Base-by-base conservation (phyloP, 2,113 vertebrate species). In the Sander lucioperca region DNA sequence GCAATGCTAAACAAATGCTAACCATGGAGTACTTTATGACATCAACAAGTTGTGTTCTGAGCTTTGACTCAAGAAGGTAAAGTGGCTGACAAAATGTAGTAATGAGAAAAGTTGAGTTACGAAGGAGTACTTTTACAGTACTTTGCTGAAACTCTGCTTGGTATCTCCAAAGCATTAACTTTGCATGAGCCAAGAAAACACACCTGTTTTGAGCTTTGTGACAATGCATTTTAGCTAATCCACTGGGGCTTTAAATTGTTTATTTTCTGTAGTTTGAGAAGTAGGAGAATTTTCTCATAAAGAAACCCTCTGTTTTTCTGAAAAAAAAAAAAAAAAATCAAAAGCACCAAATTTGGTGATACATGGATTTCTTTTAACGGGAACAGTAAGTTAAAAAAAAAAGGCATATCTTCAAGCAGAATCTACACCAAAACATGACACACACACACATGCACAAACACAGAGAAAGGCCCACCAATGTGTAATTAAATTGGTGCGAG, bases 401-500 rank as follows among this genome's bases (percentile, higher is more conserved):
- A 8, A 8, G 36, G 36, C 36, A 39, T 39, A 8, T 39, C 36
- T 39, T 43, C 10, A 10, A 0, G 2, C 36, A 62, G 74, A 57
- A 43, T 63, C 10, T 3, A 8, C 21, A 75, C 1, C 43, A 43
- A 66, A 67, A 69, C 27, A 57, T 15, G 7, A 36, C 57, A 43
- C 45, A 39, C 45, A 39, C 39, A 50, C 47, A 76, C 39, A 54
- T 2, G 3, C 4, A 30, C 57, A 25, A 19, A 66, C 18, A 57
- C 30, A 51, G 67, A 73, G 30, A 33, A 39, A 58, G 56, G 14
- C 45, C n/a, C 23, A 69, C 9, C 45, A 39, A 83, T 71, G 85
- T 93, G 92, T 94, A 88, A 93, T 92, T 93, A 94, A 91, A 91
- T 81, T 85, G 75, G 84, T 75, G 86, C 72, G 67, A 86, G 86